Conservation (phyloP, 64 coral and sea anemone genomes). For the Platygyra sinensis region DNA sequence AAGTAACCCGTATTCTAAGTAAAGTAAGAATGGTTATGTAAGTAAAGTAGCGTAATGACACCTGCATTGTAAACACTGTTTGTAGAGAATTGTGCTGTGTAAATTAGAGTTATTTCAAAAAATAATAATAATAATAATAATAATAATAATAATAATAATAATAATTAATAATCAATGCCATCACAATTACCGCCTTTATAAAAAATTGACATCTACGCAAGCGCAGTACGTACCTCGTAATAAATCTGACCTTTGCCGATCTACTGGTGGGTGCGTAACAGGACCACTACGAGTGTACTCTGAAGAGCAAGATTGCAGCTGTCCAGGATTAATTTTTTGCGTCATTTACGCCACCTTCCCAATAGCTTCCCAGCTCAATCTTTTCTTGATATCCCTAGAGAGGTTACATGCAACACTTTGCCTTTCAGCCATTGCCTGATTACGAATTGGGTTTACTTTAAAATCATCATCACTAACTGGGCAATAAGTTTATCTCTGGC, state of each 20-base stretch:
- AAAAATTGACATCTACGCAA: constrained; percentile 10
- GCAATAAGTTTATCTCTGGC: background rate
- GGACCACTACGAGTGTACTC: too few species aligned
- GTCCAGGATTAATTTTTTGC: background rate
- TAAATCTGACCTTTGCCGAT: background rate
- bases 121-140: too few species aligned
- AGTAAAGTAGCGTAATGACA: too few species aligned
- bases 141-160: too few species aligned
- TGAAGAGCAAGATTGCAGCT: background rate
- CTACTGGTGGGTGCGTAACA: background rate
- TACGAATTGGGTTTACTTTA: background rate
- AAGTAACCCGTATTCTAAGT: too few species aligned
- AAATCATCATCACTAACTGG: background rate
- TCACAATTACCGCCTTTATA: background rate
- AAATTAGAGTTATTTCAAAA: too few species aligned
- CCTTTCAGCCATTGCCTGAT: background rate
- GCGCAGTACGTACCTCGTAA: constrained; percentile 7
- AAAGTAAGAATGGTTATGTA: too few species aligned
- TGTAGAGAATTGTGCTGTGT: too few species aligned
- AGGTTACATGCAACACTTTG: background rate
- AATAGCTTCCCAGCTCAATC: background rate
- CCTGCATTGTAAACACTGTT: too few species aligned
- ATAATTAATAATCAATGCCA: too few species aligned
- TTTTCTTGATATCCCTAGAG: background rate
- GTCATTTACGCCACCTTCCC: background rate